Percentiles rank a stretch among this genome's conserved stretches.
Conservation (phyloP, 2,113 vertebrate genomes). For the Drymodes brunneopygia region DNA sequence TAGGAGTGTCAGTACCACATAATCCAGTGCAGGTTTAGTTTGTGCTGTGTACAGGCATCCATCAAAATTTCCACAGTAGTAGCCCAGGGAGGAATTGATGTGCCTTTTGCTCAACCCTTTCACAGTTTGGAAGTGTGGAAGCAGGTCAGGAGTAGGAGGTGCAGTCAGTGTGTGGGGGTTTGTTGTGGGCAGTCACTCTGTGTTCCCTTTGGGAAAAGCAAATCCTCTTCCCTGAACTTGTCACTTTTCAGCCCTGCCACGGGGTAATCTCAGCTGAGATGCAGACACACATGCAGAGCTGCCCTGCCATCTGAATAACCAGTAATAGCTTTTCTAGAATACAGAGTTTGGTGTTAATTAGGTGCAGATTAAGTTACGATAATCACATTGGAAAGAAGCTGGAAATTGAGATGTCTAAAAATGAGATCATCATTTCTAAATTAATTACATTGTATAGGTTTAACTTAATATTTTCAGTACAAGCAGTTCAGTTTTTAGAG, state of each 20-base stretch:
- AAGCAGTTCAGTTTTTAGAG: neutral
- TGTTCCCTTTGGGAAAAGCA: neutral
- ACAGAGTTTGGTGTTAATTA: constrained; percentile 3
- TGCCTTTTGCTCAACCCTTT: neutral
- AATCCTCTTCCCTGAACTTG: neutral
- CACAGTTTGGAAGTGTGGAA: neutral
- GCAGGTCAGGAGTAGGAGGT: neutral
- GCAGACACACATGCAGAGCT: neutral
- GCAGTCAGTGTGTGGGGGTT: neutral
- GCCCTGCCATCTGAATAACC: neutral
- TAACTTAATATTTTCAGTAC: neutral
- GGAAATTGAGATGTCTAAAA: neutral
- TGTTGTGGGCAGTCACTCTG: neutral
- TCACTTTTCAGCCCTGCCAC: neutral
- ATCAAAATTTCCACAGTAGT: neutral
- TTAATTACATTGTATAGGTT: constrained; percentile 2
- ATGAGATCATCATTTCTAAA: neutral
- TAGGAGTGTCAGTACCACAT: neutral
- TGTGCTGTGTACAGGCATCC: neutral
- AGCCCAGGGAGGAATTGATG: neutral
- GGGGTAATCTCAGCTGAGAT: neutral
- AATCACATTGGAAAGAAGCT: neutral
- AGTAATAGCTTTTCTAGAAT: neutral
- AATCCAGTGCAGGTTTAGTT: neutral
- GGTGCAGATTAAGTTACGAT: neutral